Base-by-base conservation (phyloP, 2,888 invertebrate species). In the Allygus modestus region DNA sequence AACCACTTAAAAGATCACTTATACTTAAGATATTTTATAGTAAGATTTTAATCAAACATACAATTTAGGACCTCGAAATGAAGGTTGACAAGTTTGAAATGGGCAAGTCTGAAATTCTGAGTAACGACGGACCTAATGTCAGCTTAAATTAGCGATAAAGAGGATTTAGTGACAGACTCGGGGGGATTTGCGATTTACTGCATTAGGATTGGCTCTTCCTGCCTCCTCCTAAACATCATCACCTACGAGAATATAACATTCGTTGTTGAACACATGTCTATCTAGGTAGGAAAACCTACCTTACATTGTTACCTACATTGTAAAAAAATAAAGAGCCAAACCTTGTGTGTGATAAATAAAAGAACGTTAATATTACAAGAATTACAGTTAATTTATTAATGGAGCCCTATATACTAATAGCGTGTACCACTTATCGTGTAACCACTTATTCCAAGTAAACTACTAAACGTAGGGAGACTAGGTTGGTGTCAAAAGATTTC, bases 121-220 rank as follows among this genome's bases (percentile, higher is more conserved):
- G 23, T 54, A 54, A 54, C 54, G 54, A 54, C 54, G 4, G 54
- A 17, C 20, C 54, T 11, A 23, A 23, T 23, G 54, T 54, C 54
- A 54, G 54, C 54, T 54, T 54, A 54, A 54, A 54, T 54, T 54
- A 54, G 54, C 54, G 54, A 54, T 54, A 54, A 54, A 54, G 54
- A 23, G 23, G 54, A 54, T 54, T 54, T 54, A 54, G 54, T 5
- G 54, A 54, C 54, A 23, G 12, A 23, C 9, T 54, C 54, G 23
- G 23, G 11, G 23, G 54, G 54, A 54, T 54, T 54, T 54, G 54
- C 54, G 23, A 54, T n/a, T 54, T 54, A 54, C 46, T 4, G 46
- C 37, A 17, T 46, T 17, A 17, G 46, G 46, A 46, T 46, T 7
- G 17, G 4, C 17, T 17, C 46, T 17, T 17, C n/a, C 4, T 12